These are phyloP conservation scores for Drosophila biarmipes DNA, from an alignment of 1,140 invertebrate species.

Conservation along the genomic window DNA sequence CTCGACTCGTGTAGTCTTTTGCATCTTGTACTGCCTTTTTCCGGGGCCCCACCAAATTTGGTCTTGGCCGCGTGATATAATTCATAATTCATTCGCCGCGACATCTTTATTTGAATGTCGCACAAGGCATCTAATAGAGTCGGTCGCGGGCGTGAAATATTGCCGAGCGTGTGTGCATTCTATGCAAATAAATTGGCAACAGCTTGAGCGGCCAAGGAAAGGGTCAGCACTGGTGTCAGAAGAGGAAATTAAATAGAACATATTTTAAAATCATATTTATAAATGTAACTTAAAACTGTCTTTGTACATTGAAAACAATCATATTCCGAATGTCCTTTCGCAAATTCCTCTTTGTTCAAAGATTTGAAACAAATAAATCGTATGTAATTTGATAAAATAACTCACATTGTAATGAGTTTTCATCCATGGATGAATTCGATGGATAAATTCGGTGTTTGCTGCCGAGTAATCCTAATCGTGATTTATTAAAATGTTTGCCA, in stretches of 20 bases:
- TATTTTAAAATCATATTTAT: too few species aligned
- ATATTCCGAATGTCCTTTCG: too few species aligned
- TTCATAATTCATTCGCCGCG: conserved; percentile 79
- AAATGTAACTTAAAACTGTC: too few species aligned
- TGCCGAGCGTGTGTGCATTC: conserved; percentile 20
- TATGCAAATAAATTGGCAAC: conserved; percentile 40
- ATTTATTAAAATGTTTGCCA: not conserved
- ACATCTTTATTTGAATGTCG: conserved; percentile 79
- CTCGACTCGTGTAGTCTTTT: conserved; percentile 39
- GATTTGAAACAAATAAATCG: too few species aligned
- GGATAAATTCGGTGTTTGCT: too few species aligned
- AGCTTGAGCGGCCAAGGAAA: not conserved
- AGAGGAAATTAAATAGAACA: not conserved
- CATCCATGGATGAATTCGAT: too few species aligned
- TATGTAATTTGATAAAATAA: not conserved
- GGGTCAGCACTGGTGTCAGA: not conserved
- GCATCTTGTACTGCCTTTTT: conserved; percentile 26
- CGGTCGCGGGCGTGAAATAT: conserved; percentile 45
- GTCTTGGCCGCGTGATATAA: conserved; percentile 75
- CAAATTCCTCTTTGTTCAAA: too few species aligned
- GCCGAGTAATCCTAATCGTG: not conserved
- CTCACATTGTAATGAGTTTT: not conserved
- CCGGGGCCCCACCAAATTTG: conserved; percentile 74
- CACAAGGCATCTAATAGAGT: conserved; percentile 56
- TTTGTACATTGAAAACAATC: too few species aligned